Evolutionary conservation across 2,113 vertebrate species (phyloP), one percentile per base, ranked within the genome.

Genomic region (Chloebia gouldiae): DNA sequence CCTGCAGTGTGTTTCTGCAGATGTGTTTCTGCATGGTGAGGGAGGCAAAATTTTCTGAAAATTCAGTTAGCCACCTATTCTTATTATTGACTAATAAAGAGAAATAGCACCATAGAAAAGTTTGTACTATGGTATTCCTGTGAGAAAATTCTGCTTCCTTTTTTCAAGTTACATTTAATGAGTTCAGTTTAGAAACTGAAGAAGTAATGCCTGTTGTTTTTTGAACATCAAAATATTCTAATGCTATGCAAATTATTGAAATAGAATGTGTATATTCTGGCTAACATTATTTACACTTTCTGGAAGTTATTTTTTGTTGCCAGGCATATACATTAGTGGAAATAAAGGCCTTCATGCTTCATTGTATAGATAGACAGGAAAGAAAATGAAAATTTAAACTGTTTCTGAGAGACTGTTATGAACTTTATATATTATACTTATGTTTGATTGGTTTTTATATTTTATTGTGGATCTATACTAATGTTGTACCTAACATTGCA

Each of bases 401-500:
- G 17, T 35, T 90, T 69, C 31, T 70, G 24, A 90, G 69, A 47
- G 78, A 77, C 61, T 92, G 49, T 64, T 45, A 40, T 33, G 44
- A 51, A 72, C 20, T 45, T 86, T 13, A 33, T 1, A 1, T 83
- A 56, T 61, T 79, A 54, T 45, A 47, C 12, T 69, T n/a, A 17
- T 0, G 2, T 85, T 73, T 91, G 60, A 44, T 44, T 73, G 66
- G 39, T 81, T 72, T 87, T 90, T 9, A 3, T 72, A 22, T 86
- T 86, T 40, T 83, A 63, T 53, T 95, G 65, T 53, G 91, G 13
- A 40, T 81, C 81, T 94, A 2, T 94, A 93, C 81, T 97, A 12
- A 66, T 40, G 7, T 57, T 95, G 53, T 96, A 68, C 93, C 39
- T 95, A 81, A 96, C 78, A 91, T 86, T 96, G 68, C 90, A 99